Evolutionary conservation across 30 jellyfish, hydroid and myxozoan species (phyloP).

Genomic region (Nemopilema nomurai): DNA sequence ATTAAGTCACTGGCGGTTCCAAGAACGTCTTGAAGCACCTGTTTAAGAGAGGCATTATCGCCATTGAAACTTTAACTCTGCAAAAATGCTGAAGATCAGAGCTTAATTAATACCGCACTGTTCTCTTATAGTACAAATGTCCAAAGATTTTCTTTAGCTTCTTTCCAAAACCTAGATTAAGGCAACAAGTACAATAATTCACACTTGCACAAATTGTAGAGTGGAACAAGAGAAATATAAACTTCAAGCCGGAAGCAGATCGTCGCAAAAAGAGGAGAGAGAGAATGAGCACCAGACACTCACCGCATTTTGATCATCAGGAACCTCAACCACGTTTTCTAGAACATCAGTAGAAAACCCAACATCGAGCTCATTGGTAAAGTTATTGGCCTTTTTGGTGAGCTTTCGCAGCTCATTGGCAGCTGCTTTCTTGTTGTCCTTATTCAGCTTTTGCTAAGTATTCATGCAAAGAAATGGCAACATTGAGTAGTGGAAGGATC

Average conservation of each 20-base stretch:
- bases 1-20: conserved; percentile 54
- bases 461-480: neutral
- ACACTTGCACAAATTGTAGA: too few relatives aligned
- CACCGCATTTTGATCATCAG: conserved; percentile 42
- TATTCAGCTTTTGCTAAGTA: conserved; percentile 14
- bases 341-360: conserved; percentile 31
- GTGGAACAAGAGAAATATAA: too few relatives aligned
- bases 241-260: too few relatives aligned
- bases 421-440: conserved; percentile 13
- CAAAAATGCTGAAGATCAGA: neutral
- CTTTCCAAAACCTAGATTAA: too few relatives aligned
- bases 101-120: too few relatives aligned
- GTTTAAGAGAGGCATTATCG: neutral
- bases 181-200: too few relatives aligned
- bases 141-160: too few relatives aligned
- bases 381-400: conserved; percentile 4
- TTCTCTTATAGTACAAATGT: too few relatives aligned
- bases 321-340: conserved; percentile 39
- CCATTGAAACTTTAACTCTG: neutral
- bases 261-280: too few relatives aligned
- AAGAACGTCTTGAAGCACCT: conserved; percentile 42
- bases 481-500: too few relatives aligned
- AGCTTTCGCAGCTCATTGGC: conserved; percentile 32
- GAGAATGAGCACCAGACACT: neutral
- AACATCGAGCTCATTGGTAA: conserved; percentile 24